Evolutionary conservation across 92 coral and sea anemone genomes (phyloP), one percentile per base, ranked within the genome.

Genomic region (Zoanthus solanderi): DNA sequence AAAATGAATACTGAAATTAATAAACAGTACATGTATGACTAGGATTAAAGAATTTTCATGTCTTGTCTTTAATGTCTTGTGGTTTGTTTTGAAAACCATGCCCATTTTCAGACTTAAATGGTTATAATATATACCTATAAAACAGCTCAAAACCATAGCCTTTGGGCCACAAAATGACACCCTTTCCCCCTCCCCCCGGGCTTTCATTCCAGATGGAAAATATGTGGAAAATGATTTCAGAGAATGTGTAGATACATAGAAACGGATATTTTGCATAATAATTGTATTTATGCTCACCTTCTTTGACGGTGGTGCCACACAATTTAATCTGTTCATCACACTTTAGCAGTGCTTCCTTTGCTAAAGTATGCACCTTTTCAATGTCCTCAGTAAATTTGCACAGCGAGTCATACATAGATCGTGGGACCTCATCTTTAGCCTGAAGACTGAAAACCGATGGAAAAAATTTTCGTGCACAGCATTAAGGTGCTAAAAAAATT

Each of bases 211-310:
- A 61, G 16, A 61, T 61, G 42, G 81, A 76, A 76, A 42, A 44
- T 76, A 45, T 76, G 44, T 60, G 44, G 44, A 76, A 76, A 76
- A 60, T 76, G 81, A 45, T 76, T 76, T 60, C 81, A 44, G 58
- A 44, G 81, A 76, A 45, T 76, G 81, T 60, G 42, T 76, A 60
- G 81, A 37, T 76, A 76, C 81, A 76, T 76, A 76, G 42, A 76
- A 76, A 76, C 61, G 44, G 81, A 76, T 76, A 76, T 76, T 76
- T 76, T 76, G 42, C 42, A 76, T 76, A 76, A 76, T 60, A 76
- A 42, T 60, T 76, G 81, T 76, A 76, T 76, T 76, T 60, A 76
- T 76, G 81, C 81, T 76, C 81, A 76, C 81, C 81, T 76, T 76
- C 81, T 76, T 76, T 76, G 81, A 76, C 81, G 42, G 81, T 60